Evolutionary conservation across 2,113 vertebrate species (phyloP), one percentile per base, ranked within the genome.

Genomic region (Athene cunicularia): DNA sequence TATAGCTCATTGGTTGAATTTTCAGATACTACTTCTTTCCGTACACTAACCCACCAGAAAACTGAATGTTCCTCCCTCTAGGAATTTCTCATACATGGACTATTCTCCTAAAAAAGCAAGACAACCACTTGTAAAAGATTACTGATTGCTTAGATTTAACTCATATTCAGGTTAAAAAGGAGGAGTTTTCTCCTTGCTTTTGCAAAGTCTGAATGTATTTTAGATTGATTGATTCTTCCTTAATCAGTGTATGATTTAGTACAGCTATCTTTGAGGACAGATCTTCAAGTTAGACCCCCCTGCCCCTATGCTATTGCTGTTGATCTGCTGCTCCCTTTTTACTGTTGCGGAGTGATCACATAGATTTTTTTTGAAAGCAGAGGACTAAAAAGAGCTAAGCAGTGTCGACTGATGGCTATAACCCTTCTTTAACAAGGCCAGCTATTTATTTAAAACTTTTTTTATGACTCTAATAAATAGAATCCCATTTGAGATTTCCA

Each of bases 1-100:
- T 80, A 20, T 82, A 92, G 47, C 72, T 90, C 59, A 62, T 70
- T 80, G 67, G 47, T 33, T 92, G 39, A 39, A 37, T 92, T 94
- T 86, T 88, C 27, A 75, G 63, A 30, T 90, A 67, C 55, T 63
- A 4, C 60, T 90, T 11, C n/a, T 82, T 58, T 59, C 53, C 24
- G 94, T 88, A 6, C 11, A 33, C 55, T 92, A 26, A 84, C 90
- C 49, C 43, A 88, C 26, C 3, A 5, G 58, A 88, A 80, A 93
- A 86, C 41, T 16, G 60, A 84, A 91, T 27, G 19, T 30, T 75
- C 12, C 7, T 79, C 30, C 30, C 43, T 77, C 62, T 11, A 91
- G 67, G 80, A 95, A 70, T 77, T 95, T 70, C 64, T 94, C 37
- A n/a, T 49, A 41, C 24, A 10, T 80, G 49, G 52, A 60, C 71